Base-by-base conservation (phyloP, 92 coral and sea anemone genomes). In the Epizoanthus rinbou region DNA sequence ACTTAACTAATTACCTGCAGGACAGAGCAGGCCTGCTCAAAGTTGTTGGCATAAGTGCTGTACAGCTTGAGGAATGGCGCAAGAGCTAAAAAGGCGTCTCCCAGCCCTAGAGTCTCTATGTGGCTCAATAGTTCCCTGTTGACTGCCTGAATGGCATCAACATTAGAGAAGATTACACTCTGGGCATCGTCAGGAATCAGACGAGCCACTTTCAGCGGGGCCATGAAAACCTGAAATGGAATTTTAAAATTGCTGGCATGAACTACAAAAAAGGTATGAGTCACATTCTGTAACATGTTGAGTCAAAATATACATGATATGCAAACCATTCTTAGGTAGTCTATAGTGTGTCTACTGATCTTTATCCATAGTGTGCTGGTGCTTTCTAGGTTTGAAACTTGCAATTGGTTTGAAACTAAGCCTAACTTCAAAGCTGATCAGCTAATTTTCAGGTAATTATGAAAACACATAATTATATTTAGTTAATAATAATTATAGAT, bases 1-100 rank as follows among this genome's bases (percentile, higher is more conserved):
- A n/a, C n/a, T n/a, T n/a, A n/a, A n/a, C n/a, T 11, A 3, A 1
- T 31, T 71, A 95, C 98, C 98, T 88, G 90, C 17, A 96, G 68
- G 35, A 88, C 80, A 18, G 85, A 76, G 76, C 91, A 88, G 0
- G 99, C 98, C 74, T 87, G 88, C 45, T 91, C 99, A 87, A 94
- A 96, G 84, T 96, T 96, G 64, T 96, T 96, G 19, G 99, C 99
- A 60, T 96, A 96, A 35, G 95, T 96, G 50, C 99, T 94, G 91
- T 96, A 96, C 3, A 94, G 91, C 63, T 94, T 94, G 83, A 96
- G 93, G 81, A 94, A 96, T 5, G 99, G 99, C 15, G 99, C 99
- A 84, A 96, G 87, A 13, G 99, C 98, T 15, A 96, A 91, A 73
- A 96, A 96, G 4, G 99, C 98, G 90, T 96, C 98, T 16, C 98